Evolutionary conservation across 64 coral and sea anemone species (phyloP).

Genomic region (Montipora efflorescens): DNA sequence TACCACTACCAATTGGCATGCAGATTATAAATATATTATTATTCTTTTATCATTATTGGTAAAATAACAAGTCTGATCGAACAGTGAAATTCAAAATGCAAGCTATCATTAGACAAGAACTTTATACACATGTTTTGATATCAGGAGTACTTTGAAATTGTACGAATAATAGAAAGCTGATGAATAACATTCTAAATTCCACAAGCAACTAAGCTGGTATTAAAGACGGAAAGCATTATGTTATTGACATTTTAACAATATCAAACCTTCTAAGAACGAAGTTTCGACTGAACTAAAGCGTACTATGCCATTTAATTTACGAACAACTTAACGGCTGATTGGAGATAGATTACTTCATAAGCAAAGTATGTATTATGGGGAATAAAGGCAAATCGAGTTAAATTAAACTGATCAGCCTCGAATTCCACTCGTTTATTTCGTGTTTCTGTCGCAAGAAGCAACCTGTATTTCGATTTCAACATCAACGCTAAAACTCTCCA

Average conservation of each 20-base stretch:
- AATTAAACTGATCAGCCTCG: background rate
- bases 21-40: too few relatives aligned
- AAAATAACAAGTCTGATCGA: too few relatives aligned
- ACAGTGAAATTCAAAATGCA: too few relatives aligned
- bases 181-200: background rate
- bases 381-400: background rate
- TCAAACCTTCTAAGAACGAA: background rate
- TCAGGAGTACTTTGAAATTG: background rate
- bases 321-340: background rate
- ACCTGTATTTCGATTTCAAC: too few relatives aligned
- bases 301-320: background rate
- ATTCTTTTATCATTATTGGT: too few relatives aligned
- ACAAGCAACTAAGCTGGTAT: background rate
- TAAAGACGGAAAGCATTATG: too few relatives aligned
- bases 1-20: too few relatives aligned
- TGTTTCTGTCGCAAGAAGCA: background rate
- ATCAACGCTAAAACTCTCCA: background rate
- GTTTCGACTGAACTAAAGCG: background rate
- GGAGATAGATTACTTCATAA: background rate
- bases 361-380: background rate
- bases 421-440: background rate
- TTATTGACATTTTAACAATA: too few relatives aligned
- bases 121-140: background rate
- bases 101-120: background rate
- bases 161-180: background rate